Evolutionary conservation across 2,888 invertebrate genomes (phyloP).

Genomic region (Melanophora roralis): DNA sequence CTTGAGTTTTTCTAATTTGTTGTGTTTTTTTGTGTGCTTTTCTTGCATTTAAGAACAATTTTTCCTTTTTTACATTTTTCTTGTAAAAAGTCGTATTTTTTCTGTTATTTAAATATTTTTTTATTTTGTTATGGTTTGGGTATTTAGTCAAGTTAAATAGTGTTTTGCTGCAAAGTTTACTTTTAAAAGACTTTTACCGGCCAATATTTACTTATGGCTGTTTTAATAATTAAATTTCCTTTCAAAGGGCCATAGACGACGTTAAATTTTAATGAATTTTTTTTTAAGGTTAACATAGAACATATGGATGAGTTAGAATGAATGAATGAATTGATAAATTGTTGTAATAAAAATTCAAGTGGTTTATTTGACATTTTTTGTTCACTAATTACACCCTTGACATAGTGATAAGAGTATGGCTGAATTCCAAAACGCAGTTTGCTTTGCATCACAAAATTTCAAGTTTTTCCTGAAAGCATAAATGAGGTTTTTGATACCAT

Average conservation of each 20-base stretch:
- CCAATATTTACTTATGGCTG: constrained; percentile 34
- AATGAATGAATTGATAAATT: background rate
- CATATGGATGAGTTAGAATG: constrained; percentile 5
- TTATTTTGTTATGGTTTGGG: constrained; percentile 69
- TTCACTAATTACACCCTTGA: too few species aligned
- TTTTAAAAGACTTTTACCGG: constrained; percentile 56
- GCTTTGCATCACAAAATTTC: too few species aligned
- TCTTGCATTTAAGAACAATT: background rate
- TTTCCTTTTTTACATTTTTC: constrained; percentile 52
- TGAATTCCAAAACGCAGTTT: too few species aligned
- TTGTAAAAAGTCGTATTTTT: constrained; percentile 46
- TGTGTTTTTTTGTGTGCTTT: constrained; percentile 56
- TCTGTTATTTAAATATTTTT: constrained; percentile 70
- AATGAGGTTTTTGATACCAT: too few species aligned
- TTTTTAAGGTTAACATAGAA: constrained; percentile 48
- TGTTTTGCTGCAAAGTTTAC: constrained; percentile 6
- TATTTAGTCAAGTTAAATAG: constrained; percentile 52
- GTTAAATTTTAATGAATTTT: constrained; percentile 63
- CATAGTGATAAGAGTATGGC: too few species aligned
- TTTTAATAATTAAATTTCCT: constrained; percentile 64
- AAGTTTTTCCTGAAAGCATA: too few species aligned
- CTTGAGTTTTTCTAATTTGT: constrained; percentile 65
- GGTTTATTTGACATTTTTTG: constrained; percentile 37
- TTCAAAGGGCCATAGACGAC: constrained; percentile 47
- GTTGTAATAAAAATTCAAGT: constrained; percentile 27